Evolutionary conservation across 2,113 vertebrate species (phyloP).

Genomic region (Glaucomys volans): DNA sequence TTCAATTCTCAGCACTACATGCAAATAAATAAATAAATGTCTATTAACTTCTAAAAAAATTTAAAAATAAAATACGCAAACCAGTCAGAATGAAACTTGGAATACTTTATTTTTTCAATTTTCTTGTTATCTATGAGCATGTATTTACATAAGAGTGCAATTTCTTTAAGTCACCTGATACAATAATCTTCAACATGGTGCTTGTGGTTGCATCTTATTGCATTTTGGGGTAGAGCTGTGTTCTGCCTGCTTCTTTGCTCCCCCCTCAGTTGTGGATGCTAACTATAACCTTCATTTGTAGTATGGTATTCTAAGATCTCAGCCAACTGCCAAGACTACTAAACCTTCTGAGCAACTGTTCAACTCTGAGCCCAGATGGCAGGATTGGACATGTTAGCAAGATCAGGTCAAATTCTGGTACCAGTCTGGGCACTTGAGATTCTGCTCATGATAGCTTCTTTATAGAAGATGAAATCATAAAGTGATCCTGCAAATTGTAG

Average conservation of each 20-base stretch:
- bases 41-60: no score
- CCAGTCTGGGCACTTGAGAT: background rate
- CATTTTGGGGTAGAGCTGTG: background rate
- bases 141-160: background rate
- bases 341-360: slow-evolving; percentile 1
- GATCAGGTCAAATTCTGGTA: background rate
- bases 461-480: background rate
- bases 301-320: background rate
- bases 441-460: background rate
- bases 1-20: no score
- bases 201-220: background rate
- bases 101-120: background rate
- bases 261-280: background rate
- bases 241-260: background rate
- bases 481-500: background rate
- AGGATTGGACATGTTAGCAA: background rate
- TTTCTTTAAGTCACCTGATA: background rate
- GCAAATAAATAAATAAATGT: no score
- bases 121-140: background rate
- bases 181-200: background rate
- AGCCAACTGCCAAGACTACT: background rate
- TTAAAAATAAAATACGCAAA: background rate
- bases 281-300: background rate
- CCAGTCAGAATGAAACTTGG: background rate
- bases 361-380: background rate